A percentile compares a stretch with the other conserved stretches of the same genome.
phyloP scores from a whole-genome alignment of 1,140 invertebrate species.

The Anoplolepis gracilipes region DNA sequence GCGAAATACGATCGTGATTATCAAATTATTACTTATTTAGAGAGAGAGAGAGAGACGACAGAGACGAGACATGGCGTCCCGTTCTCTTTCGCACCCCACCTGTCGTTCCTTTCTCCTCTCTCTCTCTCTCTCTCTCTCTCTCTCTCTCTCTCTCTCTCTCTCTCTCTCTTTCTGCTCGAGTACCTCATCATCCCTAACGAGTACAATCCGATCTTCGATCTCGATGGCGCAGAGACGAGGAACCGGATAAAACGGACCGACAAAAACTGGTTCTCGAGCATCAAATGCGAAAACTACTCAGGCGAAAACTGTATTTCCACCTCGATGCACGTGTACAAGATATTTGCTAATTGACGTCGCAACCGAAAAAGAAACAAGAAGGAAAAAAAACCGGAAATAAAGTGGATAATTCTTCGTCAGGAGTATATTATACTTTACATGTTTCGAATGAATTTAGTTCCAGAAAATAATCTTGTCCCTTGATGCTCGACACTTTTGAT shows the following conservation, averaged over 20 bases:
- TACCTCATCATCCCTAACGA: slow-evolving; percentile 36
- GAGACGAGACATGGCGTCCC: too few relatives aligned
- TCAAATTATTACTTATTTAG: not conserved
- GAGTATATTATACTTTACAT: not conserved
- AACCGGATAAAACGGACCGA: slow-evolving; percentile 58
- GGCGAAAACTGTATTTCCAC: slow-evolving; percentile 42
- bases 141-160: slow-evolving; percentile 11
- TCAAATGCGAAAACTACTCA: slow-evolving; percentile 50
- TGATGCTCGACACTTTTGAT: not conserved
- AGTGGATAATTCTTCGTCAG: not conserved
- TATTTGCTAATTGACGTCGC: slow-evolving; percentile 10
- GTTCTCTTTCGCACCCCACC: too few relatives aligned
- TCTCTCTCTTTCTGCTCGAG: not conserved
- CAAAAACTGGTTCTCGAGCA: slow-evolving; percentile 67
- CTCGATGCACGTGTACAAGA: not conserved
- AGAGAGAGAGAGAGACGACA: too few relatives aligned
- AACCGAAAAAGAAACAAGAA: not conserved
- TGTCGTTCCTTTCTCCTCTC: too few relatives aligned
- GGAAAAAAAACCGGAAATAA: not conserved
- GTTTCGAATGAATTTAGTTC: not conserved
- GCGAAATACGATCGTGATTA: not conserved
- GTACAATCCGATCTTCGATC: slow-evolving; percentile 13
- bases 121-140: not conserved
- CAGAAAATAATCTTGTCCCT: not conserved
- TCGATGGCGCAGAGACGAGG: slow-evolving; percentile 47